These are phyloP conservation scores for Caloenas nicobarica DNA, from an alignment of 2,113 vertebrate species.

Conservation along the genomic window DNA sequence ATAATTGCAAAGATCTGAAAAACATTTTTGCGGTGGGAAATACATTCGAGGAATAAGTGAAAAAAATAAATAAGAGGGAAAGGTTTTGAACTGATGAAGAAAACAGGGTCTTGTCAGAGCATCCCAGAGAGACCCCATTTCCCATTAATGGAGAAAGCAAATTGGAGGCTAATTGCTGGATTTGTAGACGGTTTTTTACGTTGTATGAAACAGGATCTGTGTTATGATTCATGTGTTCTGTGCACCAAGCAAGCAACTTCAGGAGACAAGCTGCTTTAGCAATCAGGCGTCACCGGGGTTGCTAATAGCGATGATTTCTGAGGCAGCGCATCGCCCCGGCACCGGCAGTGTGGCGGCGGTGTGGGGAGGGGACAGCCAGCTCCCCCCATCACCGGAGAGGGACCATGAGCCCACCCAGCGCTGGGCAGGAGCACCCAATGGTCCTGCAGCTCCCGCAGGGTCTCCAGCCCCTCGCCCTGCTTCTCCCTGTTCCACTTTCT, in stretches of 20 bases:
- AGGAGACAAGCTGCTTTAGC: slow-evolving; percentile 28
- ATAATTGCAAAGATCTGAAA: slow-evolving; percentile 11
- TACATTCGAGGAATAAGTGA: background rate
- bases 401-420: background rate
- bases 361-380: background rate
- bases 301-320: background rate
- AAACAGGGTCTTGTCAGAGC: background rate
- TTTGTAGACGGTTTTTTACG: background rate
- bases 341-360: background rate
- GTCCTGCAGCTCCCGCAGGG: background rate
- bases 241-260: background rate
- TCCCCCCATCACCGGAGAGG: background rate
- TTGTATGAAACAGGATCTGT: slow-evolving; percentile 12
- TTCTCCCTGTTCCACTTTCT: accelerated
- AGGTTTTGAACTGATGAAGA: slow-evolving; percentile 44
- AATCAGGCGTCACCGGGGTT: background rate
- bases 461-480: background rate
- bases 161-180: slow-evolving; percentile 62
- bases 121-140: background rate
- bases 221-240: background rate
- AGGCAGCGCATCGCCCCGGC: accelerated
- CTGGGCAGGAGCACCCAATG: background rate
- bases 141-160: slow-evolving; percentile 59
- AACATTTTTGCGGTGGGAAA: background rate
- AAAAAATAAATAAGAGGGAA: slow-evolving; percentile 9